Evolutionary conservation across 2,888 invertebrate species (phyloP).

Genomic region (Brachypalpus laphriformis): DNA sequence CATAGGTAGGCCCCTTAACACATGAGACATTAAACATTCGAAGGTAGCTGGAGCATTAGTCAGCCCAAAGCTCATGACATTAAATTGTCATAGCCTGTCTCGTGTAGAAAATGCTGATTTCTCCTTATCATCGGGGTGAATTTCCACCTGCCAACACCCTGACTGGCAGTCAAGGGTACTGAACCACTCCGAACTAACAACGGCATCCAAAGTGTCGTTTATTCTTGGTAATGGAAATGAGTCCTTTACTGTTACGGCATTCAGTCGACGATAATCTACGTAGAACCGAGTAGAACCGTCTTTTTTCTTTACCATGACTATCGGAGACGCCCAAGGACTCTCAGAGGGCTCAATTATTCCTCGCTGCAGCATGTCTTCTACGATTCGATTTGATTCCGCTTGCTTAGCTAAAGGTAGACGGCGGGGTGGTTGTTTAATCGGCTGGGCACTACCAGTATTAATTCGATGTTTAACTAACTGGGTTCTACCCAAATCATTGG

Average conservation of each 20-base stretch:
- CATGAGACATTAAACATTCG: constrained; percentile 63
- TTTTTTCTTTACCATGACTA: constrained; percentile 35
- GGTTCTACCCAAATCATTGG: background rate
- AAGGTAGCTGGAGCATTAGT: constrained; percentile 66
- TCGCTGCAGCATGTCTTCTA: constrained; percentile 26
- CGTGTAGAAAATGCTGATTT: constrained; percentile 52
- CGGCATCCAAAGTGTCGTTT: constrained; percentile 72
- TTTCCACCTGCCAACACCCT: constrained; percentile 66
- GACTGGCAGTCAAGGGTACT: constrained; percentile 70
- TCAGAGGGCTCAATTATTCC: constrained; percentile 26
- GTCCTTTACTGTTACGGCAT: constrained; percentile 9
- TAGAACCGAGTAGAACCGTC: constrained; percentile 2
- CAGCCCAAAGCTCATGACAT: constrained; percentile 74
- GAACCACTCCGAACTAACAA: constrained; percentile 71
- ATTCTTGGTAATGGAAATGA: constrained; percentile 22
- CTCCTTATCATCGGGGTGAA: constrained; percentile 61
- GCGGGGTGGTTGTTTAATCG: constrained; percentile 8
- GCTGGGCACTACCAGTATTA: background rate
- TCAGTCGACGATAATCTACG: constrained; percentile 33
- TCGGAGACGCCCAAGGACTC: constrained; percentile 26
- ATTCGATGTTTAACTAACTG: background rate
- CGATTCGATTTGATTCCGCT: constrained; percentile 13
- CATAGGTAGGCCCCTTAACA: constrained; percentile 37
- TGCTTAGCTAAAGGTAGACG: constrained; percentile 24
- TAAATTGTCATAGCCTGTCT: constrained; percentile 50